These are phyloP conservation scores for Plutella xylostella DNA, from an alignment of 2,888 invertebrate genomes.

Conservation along the genomic window DNA sequence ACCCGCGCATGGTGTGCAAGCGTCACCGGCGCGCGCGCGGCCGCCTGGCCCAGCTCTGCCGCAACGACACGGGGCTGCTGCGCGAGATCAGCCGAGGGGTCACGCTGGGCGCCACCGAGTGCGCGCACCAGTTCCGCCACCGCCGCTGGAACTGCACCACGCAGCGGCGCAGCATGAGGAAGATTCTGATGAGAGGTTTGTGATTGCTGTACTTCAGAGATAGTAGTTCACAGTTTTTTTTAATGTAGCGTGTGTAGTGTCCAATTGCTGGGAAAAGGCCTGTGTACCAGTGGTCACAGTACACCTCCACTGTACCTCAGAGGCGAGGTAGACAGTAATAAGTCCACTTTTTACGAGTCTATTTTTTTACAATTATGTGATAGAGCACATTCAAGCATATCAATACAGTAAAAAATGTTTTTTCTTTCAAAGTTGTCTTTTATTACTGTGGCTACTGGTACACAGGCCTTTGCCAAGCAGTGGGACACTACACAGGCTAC, in stretches of 20 bases:
- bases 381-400: too few relatives aligned
- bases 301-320: too few relatives aligned
- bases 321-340: too few relatives aligned
- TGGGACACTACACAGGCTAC: too few relatives aligned
- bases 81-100: slow-evolving; percentile 88
- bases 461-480: too few relatives aligned
- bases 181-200: slow-evolving; percentile 90
- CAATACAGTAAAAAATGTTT: too few relatives aligned
- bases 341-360: too few relatives aligned
- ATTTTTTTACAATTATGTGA: too few relatives aligned
- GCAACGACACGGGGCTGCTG: slow-evolving; percentile 82
- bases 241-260: not conserved
- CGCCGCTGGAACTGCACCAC: slow-evolving; percentile 92
- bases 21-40: slow-evolving; percentile 83
- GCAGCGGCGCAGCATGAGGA: slow-evolving; percentile 81
- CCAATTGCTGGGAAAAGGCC: not conserved
- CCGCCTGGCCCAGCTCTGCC: slow-evolving; percentile 85
- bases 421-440: too few relatives aligned
- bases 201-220: too few relatives aligned
- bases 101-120: slow-evolving; percentile 85
- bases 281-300: too few relatives aligned
- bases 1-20: slow-evolving; percentile 90
- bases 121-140: slow-evolving; percentile 87
- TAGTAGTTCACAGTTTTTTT: not conserved
- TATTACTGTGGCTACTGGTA: too few relatives aligned